Base-by-base conservation (phyloP, 2,113 vertebrate species). In the Cryptomyrus ogoouensis region DNA sequence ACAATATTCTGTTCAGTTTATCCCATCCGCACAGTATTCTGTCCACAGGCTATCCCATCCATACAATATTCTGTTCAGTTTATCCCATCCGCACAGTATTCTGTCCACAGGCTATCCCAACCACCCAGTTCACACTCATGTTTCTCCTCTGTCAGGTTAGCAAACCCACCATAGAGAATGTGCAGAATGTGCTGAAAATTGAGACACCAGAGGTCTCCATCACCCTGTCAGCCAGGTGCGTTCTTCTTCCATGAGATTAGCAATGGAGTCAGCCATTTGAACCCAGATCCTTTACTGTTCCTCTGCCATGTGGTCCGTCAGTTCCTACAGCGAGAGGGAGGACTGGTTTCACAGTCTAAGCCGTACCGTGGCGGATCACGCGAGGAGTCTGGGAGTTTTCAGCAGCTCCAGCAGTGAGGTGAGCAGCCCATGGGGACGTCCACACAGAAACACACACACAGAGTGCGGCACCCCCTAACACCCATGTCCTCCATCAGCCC, bases 281-380 rank as follows among this genome's bases (percentile, higher is more conserved):
- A 80, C 74, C 74, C 74, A 39, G 35, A 27, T 9, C 46, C 88
- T 49, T 49, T 31, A 88, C 17, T 42, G 1, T 52, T 52, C 58
- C 17, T 58, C 2, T 91, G 35, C 83, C 39, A n/a, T 89, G 42
- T 88, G 84, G 58, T 24, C 27, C 66, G 53, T 19, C 94, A 99
- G 98, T 93, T 99, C 98, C 12, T 97, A 96, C 4, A 96, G 94
- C 0, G 98, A 99, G 93, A 95, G 97, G 49, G 97, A 98, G n/a
- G 98, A 99, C 92, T 99, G 98, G 98, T 97, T 97, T 92, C 95
- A 95, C 94, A 97, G 97, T 35, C 94, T 99, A 90, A 97, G 95
- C 94, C 96, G 96, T 92, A 95, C 96, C 31, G 95, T 98, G 89
- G 96, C 97, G 0, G 97, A 98, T 91, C 96, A 98, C 87, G 94